Base-by-base conservation (phyloP, 2,888 invertebrate species). In the Noctuana brunneofusca region DNA sequence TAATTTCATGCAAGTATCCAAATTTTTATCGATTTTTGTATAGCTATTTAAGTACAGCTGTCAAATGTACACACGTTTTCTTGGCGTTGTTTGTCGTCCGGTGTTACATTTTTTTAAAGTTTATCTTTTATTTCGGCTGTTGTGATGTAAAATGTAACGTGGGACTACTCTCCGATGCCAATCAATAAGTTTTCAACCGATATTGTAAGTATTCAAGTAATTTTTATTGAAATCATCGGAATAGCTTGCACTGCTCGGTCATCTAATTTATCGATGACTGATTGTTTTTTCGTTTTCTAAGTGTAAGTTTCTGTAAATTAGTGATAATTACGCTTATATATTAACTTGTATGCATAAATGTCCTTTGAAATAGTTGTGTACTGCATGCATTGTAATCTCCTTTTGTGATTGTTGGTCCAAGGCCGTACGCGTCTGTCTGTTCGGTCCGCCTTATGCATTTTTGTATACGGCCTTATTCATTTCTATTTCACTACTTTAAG, bases 71-170 rank as follows among this genome's bases (percentile, higher is more conserved):
- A 87, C 89, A 89, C 90, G 89, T 90, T 89, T 89, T 88, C 88
- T 86, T 86, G 86, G 89, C 90, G 87, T 89, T 89, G 85, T 88
- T 87, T 88, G 84, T 83, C 82, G 81, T 81, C 87, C 89, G 89
- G 89, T 80, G 79, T 87, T 85, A 77, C 73, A 81, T 87, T 87
- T 84, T 84, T 79, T 76, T 79, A 75, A 77, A 83, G 71, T 83
- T 83, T 80, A 80, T 72, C 74, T 74, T 81, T 84, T 80, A 79
- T 84, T 83, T 83, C 71, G 68, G 77, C 76, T 79, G 71, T 78
- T 82, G 76, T 79, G 75, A 80, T 79, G 79, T 88, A 86, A 87
- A 87, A 87, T 86, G 86, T 86, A 82, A 83, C 78, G 79, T 75
- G 71, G 74, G 76, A 77, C 72, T 73, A 68, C 71, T 72, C 72